Base-by-base conservation (phyloP, 2,113 vertebrate genomes). In the Sturnira hondurensis region DNA sequence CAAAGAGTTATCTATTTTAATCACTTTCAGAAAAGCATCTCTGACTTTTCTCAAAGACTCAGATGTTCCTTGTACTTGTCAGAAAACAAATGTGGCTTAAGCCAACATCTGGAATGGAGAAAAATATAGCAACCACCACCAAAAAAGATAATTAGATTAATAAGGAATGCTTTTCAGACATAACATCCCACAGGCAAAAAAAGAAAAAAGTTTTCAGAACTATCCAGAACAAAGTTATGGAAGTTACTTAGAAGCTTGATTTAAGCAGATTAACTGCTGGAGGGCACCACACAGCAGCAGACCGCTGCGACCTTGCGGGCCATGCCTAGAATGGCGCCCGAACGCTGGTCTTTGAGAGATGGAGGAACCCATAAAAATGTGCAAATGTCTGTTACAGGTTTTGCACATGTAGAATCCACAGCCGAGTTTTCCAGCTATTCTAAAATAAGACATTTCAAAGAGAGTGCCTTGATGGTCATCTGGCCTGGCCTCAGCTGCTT, bases 141-240 rank as follows among this genome's bases (percentile, higher is more conserved):
- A 36, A 82, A 80, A 94, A 86, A 86, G 88, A 83, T 92, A 95
- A 97, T 91, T 94, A 93, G 96, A 96, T 97, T 95, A 97, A 96
- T 97, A 96, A 93, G 88, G 95, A 97, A 96, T 97, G 76, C 95
- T 94, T 96, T 97, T 97, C 91, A 97, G 96, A 97, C 96, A 96
- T 89, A 91, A 97, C 83, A 97, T 93, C 86, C 84, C 86, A 93
- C 33, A 95, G 70, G 94, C 93, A 97, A 95, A 82, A 68, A 65
- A 58, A 96, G 95, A 74, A 86, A 95, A 93, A 61, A 0, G 86
- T 92, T 93, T 97, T 89, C 74, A 97, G 70, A 82, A 96, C 36
- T 93, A 94, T 76, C 43, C 56, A 88, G 92, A 96, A 95, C 78
- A 87, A 95, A 95, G 73, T 96, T 96, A 91, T 31, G 84, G 82